A percentile compares a stretch with the other conserved stretches of the same genome.
Conservation (phyloP, 2,888 invertebrate genomes). For the Dichetophora obliterata region DNA sequence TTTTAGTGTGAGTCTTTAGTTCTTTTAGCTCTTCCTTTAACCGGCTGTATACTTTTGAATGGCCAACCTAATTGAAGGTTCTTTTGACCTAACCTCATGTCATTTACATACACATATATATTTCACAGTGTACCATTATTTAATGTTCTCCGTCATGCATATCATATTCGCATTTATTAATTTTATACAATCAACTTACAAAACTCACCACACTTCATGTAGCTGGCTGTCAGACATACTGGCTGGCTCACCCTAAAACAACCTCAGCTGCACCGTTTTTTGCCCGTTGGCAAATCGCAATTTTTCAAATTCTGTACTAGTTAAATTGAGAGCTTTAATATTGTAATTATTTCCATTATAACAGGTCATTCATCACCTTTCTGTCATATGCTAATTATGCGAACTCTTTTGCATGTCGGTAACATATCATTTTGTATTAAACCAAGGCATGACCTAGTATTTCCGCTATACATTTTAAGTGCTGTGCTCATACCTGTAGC, state of each 20-base stretch:
- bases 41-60: no score
- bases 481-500: slow-evolving; percentile 19
- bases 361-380: slow-evolving; percentile 44
- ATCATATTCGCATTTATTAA: neutral
- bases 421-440: neutral
- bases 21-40: no score
- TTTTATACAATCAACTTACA: neutral
- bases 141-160: neutral
- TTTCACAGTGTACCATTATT: neutral
- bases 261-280: neutral
- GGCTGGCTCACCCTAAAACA: neutral
- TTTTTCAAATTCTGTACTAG: no score
- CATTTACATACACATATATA: no score
- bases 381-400: slow-evolving; percentile 43
- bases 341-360: slow-evolving; percentile 42
- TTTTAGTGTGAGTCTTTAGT: no score
- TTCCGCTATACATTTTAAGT: neutral
- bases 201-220: neutral
- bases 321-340: slow-evolving; percentile 30
- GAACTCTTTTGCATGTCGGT: slow-evolving; percentile 30
- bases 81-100: no score
- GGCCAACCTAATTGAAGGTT: no score
- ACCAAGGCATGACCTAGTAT: neutral
- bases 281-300: neutral
- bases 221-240: neutral